Evolutionary conservation across 1,140 invertebrate species (phyloP).

Genomic region (Leptinotarsa undecemlineata): DNA sequence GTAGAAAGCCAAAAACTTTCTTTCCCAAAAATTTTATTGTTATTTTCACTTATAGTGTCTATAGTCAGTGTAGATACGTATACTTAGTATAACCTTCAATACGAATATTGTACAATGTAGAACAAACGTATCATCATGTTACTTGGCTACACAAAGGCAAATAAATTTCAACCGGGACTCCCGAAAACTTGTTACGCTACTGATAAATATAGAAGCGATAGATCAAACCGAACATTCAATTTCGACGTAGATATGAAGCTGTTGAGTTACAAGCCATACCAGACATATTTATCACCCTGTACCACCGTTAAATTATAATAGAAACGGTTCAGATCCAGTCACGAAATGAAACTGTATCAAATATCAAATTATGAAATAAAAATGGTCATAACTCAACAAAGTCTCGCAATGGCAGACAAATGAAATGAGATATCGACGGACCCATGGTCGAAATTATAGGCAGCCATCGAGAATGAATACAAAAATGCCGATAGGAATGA

Average conservation of each 20-base stretch:
- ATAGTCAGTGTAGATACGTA: too few relatives aligned
- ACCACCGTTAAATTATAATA: slow-evolving; percentile 3
- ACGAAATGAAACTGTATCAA: slow-evolving; percentile 16
- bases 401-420: slow-evolving; percentile 5
- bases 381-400: slow-evolving; percentile 5
- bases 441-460: background rate
- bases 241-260: background rate
- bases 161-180: too few relatives aligned
- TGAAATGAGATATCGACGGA: background rate
- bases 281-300: slow-evolving; percentile 2
- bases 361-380: slow-evolving; percentile 9
- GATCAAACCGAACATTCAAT: background rate
- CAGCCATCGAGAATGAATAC: background rate
- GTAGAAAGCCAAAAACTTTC: too few relatives aligned
- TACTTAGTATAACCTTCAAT: too few relatives aligned
- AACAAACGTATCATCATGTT: too few relatives aligned
- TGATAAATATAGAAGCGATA: too few relatives aligned
- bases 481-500: slow-evolving; percentile 3
- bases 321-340: slow-evolving; percentile 16
- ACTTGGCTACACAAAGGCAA: too few relatives aligned
- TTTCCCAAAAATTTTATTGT: too few relatives aligned
- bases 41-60: too few relatives aligned
- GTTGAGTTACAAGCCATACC: background rate
- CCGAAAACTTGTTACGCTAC: too few relatives aligned
- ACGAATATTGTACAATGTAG: too few relatives aligned